Evolutionary conservation across 2,797 vertebrate genomes (phyloP), one percentile per base, ranked within the genome.

Genomic region (Prionace glauca): DNA sequence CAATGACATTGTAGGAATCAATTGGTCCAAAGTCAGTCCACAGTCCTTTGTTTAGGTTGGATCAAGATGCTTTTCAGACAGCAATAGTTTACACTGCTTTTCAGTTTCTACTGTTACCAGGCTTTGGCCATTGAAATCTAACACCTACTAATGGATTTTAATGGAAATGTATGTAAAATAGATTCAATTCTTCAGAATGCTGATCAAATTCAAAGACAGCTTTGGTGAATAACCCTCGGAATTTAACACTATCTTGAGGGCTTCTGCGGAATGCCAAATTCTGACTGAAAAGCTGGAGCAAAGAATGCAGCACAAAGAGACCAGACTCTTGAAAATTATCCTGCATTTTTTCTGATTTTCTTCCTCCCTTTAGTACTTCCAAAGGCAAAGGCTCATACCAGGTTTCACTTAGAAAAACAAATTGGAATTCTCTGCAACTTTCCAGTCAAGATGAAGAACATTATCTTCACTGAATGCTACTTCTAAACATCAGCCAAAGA

Each of bases 21-120:
- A 67, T 92, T 67, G 62, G 65, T 36, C 62, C 90, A 92, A 92
- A 92, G 65, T 67, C 90, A 92, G n/a, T 67, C 60, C 62, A 92
- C n/a, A 36, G 26, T 36, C 18, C 36, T 60, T 56, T 18, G 60
- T 92, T 67, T 36, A n/a, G 10, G n/a, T 22, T 67, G 90, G 62
- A 69, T 22, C n/a, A 69, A 69, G 11, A 65, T 67, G 32, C 62
- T 36, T 7, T 62, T 92, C 62, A 67, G 62, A 69, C 41, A n/a
- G 7, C 65, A 41, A 24, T 69, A n/a, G n/a, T 22, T 91, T 41
- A 22, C 2, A 10, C 56, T 24, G 22, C 45, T 50, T 10, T 87
- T 45, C 87, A 62, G 56, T 90, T n/a, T 32, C 87, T n/a, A 18
- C 56, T 90, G 87, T 29, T 18, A 8, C 29, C 16, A 29, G 3